These are phyloP conservation scores for Epinephelus cyanopodus DNA, from an alignment of 2,113 vertebrate genomes.

Conservation along the genomic window DNA sequence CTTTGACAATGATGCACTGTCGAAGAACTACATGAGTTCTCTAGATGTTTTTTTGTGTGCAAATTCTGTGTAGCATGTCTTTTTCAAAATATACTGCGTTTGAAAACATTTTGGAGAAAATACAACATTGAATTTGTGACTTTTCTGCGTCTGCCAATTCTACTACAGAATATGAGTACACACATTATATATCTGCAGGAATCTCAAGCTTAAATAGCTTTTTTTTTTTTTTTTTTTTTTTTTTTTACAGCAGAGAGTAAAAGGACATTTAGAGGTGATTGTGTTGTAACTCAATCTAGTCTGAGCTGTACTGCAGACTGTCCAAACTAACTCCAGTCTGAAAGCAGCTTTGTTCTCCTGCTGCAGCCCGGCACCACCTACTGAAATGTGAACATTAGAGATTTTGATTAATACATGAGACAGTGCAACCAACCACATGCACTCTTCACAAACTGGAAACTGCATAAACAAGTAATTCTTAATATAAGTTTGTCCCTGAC, in stretches of 20 bases:
- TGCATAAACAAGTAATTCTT: neutral
- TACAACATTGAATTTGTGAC: neutral
- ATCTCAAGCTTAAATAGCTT: neutral
- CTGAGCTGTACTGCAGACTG: constrained; percentile 33
- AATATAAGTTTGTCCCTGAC: neutral
- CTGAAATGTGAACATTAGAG: neutral
- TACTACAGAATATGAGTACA: neutral
- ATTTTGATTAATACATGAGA: neutral
- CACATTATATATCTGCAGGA: neutral
- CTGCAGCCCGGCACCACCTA: constrained; percentile 4
- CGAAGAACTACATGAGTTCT: neutral
- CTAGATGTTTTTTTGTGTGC: neutral
- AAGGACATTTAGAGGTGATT: constrained; percentile 75
- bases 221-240: too few relatives aligned
- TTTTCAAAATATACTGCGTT: neutral
- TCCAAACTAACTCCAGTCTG: constrained; percentile 27
- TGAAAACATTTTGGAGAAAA: neutral
- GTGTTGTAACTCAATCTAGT: constrained; percentile 67
- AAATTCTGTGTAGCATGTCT: neutral
- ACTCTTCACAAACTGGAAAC: neutral
- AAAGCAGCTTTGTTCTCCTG: constrained; percentile 77
- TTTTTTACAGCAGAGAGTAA: neutral
- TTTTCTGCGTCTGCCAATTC: neutral
- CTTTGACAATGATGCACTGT: neutral
- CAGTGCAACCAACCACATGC: neutral